phyloP scores from a whole-genome alignment of 2,113 vertebrate genomes.

The Echinops telfairi region DNA sequence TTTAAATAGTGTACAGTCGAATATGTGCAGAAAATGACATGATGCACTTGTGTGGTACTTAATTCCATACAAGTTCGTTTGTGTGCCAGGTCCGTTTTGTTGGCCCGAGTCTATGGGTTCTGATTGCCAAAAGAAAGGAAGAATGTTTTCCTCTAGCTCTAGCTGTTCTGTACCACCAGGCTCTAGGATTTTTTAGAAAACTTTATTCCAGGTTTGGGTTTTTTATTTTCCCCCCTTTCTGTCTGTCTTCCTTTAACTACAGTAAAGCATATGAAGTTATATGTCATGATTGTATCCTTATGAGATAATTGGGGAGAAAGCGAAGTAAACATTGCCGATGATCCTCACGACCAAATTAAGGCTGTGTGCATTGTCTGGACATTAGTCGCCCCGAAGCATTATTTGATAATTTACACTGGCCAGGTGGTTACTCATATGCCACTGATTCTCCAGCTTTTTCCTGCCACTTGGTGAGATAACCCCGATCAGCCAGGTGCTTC shows the following conservation, averaged over 20 bases:
- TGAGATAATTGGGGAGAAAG: slow-evolving; percentile 33
- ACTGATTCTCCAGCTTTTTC: neutral
- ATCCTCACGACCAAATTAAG: slow-evolving; percentile 54
- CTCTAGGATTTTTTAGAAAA: slow-evolving; percentile 67
- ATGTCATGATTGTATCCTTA: slow-evolving; percentile 11
- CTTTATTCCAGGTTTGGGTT: neutral
- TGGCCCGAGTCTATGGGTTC: slow-evolving; percentile 51
- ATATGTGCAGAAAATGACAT: slow-evolving; percentile 40
- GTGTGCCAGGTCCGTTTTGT: slow-evolving; percentile 26
- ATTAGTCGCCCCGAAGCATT: slow-evolving; percentile 2
- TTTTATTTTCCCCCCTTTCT: neutral
- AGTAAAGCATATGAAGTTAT: neutral
- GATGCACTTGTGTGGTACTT: slow-evolving; percentile 47
- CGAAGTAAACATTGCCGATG: slow-evolving; percentile 43
- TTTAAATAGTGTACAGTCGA: slow-evolving; percentile 50
- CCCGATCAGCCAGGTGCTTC: slow-evolving; percentile 25
- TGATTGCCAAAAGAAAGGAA: slow-evolving; percentile 64
- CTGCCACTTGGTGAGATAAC: slow-evolving; percentile 14
- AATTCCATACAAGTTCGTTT: slow-evolving; percentile 23
- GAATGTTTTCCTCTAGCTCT: neutral
- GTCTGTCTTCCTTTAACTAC: neutral
- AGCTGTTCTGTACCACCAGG: slow-evolving; percentile 10
- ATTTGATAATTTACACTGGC: neutral
- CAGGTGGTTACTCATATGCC: neutral
- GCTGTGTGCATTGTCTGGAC: neutral